These are phyloP conservation scores for Pseudococcus viburni DNA, from an alignment of 2,888 invertebrate species.

Conservation along the genomic window DNA sequence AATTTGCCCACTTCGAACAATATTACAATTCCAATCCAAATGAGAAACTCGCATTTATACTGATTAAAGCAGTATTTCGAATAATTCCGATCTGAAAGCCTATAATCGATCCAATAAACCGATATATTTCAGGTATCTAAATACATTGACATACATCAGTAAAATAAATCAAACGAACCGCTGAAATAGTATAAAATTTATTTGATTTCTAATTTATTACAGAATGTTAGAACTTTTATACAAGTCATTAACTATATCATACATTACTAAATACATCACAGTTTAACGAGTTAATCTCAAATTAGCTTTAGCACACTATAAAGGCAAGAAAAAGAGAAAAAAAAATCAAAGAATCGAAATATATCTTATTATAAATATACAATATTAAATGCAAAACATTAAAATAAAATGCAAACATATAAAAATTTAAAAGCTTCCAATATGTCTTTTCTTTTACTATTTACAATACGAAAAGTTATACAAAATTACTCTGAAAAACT, in stretches of 20 bases:
- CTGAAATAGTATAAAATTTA: slow-evolving; percentile 66
- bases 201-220: slow-evolving; percentile 67
- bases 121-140: neutral
- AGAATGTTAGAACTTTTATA: slow-evolving; percentile 64
- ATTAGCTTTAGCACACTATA: slow-evolving; percentile 64
- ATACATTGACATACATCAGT: neutral
- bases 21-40: neutral
- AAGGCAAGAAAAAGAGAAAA: slow-evolving; percentile 62
- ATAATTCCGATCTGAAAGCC: neutral
- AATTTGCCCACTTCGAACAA: neutral
- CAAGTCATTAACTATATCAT: slow-evolving; percentile 65
- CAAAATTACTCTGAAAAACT: slow-evolving; percentile 35
- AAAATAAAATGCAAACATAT: slow-evolving; percentile 60
- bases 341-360: slow-evolving; percentile 43
- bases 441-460: slow-evolving; percentile 11
- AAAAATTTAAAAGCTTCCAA: slow-evolving; percentile 13
- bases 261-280: slow-evolving; percentile 67
- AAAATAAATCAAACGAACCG: slow-evolving; percentile 18
- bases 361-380: slow-evolving; percentile 39
- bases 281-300: slow-evolving; percentile 67
- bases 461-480: slow-evolving; percentile 34
- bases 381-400: slow-evolving; percentile 46
- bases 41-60: neutral
- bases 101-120: neutral
- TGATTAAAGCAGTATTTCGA: neutral